These are phyloP conservation scores for Planiliza haematocheilus DNA, from an alignment of 2,113 vertebrate species.

Conservation along the genomic window DNA sequence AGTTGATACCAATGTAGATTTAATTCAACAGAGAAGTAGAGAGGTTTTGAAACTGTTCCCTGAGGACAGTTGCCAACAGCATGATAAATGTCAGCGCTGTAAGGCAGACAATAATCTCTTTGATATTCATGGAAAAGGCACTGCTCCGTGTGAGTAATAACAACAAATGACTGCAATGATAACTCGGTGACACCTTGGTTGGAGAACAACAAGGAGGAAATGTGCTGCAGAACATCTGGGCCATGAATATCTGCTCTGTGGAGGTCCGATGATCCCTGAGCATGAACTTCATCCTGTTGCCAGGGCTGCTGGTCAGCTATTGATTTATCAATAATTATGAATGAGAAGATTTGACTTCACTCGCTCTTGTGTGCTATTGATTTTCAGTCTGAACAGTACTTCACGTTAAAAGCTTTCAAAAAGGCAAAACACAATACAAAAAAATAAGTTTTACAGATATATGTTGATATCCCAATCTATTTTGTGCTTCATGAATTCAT, in stretches of 20 bases:
- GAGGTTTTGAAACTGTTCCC: constrained; percentile 20
- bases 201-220: constrained; percentile 19
- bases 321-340: constrained; percentile 21
- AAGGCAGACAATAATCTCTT: constrained; percentile 23
- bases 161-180: constrained; percentile 12
- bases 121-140: constrained; percentile 47
- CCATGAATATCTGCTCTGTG: constrained; percentile 16
- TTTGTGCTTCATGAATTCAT: background rate
- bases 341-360: background rate
- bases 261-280: background rate
- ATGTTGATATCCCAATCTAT: no score
- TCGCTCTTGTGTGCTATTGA: background rate
- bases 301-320: background rate
- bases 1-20: background rate
- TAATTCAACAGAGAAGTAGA: constrained; percentile 14
- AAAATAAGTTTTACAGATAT: no score
- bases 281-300: background rate
- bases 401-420: background rate
- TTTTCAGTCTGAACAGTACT: background rate
- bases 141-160: constrained; percentile 6
- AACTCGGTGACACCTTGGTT: constrained; percentile 8
- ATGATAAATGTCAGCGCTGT: constrained; percentile 2
- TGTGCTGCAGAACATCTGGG: constrained; percentile 16
- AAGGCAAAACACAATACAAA: background rate
- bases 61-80: constrained; percentile 6